These are phyloP conservation scores for Trachelus tabidus DNA, from an alignment of 2,888 invertebrate genomes.

Conservation along the genomic window DNA sequence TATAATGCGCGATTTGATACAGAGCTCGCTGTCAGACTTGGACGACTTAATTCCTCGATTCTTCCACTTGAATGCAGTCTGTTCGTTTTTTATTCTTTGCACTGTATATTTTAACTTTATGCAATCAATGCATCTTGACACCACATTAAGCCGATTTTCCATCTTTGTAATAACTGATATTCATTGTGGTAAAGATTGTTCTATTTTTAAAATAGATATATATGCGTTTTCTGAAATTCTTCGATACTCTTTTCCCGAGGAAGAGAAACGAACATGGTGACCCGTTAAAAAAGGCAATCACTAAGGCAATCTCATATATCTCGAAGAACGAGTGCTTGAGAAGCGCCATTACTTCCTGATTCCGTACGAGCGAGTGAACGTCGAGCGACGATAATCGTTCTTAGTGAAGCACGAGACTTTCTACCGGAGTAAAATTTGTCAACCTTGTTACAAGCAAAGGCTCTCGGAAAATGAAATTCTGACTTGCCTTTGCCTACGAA, in stretches of 20 bases:
- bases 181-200: neutral
- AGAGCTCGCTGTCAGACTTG: slow-evolving; percentile 38
- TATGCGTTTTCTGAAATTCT: neutral
- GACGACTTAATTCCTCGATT: slow-evolving; percentile 47
- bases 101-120: neutral
- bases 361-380: neutral
- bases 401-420: neutral
- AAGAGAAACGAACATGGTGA: neutral
- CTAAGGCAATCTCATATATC: neutral
- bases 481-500: neutral
- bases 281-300: neutral
- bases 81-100: neutral
- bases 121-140: neutral
- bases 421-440: neutral
- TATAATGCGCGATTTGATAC: slow-evolving; percentile 61
- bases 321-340: neutral
- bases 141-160: neutral
- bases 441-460: neutral
- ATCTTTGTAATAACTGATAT: neutral
- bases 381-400: neutral
- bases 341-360: neutral
- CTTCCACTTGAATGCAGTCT: neutral
- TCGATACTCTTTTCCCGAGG: neutral
- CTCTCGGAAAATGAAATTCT: neutral
- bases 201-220: neutral